These are phyloP conservation scores for Ectemnius continuus DNA, from an alignment of 2,888 invertebrate species.

Conservation along the genomic window DNA sequence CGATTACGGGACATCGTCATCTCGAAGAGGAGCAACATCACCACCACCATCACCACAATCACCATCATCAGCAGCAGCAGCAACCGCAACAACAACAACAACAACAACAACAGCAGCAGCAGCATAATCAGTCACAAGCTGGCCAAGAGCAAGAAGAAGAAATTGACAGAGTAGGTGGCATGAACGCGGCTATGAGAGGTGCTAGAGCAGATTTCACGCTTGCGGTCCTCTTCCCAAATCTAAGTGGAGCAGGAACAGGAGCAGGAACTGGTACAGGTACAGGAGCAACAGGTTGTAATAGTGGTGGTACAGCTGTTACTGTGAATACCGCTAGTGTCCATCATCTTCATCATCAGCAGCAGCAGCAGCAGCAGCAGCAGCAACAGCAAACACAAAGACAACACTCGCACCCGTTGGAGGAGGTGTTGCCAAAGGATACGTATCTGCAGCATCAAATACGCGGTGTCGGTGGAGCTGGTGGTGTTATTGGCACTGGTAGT, in stretches of 20 bases:
- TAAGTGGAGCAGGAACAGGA: slow-evolving; percentile 18
- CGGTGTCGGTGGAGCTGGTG: slow-evolving; percentile 38
- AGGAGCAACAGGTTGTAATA: background rate
- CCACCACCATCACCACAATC: slow-evolving; percentile 36
- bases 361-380: slow-evolving; percentile 36
- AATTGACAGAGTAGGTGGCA: slow-evolving; percentile 64
- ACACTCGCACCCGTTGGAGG: slow-evolving; percentile 64
- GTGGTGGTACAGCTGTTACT: background rate
- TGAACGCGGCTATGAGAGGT: slow-evolving; percentile 68
- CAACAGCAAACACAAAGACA: slow-evolving; percentile 51
- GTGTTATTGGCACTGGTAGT: slow-evolving; percentile 51
- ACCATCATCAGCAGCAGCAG: slow-evolving; percentile 34
- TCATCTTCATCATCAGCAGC: slow-evolving; percentile 51
- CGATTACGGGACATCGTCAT: slow-evolving; percentile 52
- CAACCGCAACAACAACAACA: slow-evolving; percentile 45
- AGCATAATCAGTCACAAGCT: slow-evolving; percentile 40
- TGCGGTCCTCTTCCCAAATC: slow-evolving; percentile 63
- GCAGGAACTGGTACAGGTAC: background rate
- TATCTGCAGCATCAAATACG: slow-evolving; percentile 72
- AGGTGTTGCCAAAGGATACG: slow-evolving; percentile 67
- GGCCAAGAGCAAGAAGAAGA: slow-evolving; percentile 55
- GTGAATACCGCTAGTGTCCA: slow-evolving; percentile 21
- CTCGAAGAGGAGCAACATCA: slow-evolving; percentile 54
- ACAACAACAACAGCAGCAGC: slow-evolving; percentile 21
- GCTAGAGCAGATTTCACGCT: slow-evolving; percentile 63